phyloP scores from a whole-genome alignment of 2,888 invertebrate genomes.

The Agelastica alni region DNA sequence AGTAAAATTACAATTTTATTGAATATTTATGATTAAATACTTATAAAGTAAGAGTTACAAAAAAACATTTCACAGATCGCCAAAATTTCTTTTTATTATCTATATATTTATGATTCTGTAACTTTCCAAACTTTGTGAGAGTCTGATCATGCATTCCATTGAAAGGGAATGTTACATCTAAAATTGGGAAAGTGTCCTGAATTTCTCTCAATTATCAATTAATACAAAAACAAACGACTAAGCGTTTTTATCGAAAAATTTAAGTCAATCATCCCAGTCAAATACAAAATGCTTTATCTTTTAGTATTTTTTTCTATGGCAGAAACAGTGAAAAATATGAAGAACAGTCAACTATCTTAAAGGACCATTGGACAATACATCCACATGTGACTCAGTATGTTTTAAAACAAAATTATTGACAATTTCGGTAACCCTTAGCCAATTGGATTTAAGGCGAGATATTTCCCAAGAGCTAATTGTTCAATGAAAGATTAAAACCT shows the following conservation, averaged over 20 bases:
- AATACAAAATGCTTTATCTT: slow-evolving; percentile 1
- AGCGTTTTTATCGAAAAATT: slow-evolving; percentile 1
- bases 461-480: no score
- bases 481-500: no score
- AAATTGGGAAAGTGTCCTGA: neutral
- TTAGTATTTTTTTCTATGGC: neutral
- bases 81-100: slow-evolving; percentile 13
- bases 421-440: no score
- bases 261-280: slow-evolving; percentile 10
- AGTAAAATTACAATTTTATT: slow-evolving; percentile 34
- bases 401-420: no score
- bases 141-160: slow-evolving; percentile 6
- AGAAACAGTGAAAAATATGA: no score
- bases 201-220: neutral
- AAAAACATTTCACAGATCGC: slow-evolving; percentile 32
- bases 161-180: neutral
- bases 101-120: neutral
- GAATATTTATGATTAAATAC: slow-evolving; percentile 31
- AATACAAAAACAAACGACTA: slow-evolving; percentile 8
- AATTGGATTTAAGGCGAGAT: no score
- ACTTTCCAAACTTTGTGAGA: neutral
- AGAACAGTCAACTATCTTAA: no score
- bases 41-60: slow-evolving; percentile 29
- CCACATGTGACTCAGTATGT: no score
- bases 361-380: neutral